Evolutionary conservation across 2,888 invertebrate species (phyloP).

Genomic region (Lymantria monacha): DNA sequence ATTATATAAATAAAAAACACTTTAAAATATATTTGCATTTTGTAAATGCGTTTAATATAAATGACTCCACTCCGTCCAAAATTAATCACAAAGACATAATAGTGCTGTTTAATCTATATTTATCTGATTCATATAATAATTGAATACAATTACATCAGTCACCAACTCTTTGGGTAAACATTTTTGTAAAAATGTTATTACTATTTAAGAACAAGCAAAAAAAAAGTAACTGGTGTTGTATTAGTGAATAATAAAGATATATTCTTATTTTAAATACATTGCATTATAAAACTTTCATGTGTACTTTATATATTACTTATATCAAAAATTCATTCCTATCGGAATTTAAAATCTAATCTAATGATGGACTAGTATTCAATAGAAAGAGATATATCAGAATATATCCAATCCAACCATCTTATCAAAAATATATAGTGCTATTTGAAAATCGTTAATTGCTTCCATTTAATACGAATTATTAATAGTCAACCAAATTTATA

Average conservation of each 20-base stretch:
- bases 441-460: slow-evolving; percentile 22
- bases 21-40: slow-evolving; percentile 22
- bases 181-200: slow-evolving; percentile 6
- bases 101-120: slow-evolving; percentile 14
- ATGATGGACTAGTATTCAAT: slow-evolving; percentile 70
- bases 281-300: slow-evolving; percentile 12
- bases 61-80: slow-evolving; percentile 30
- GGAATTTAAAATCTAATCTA: slow-evolving; percentile 44
- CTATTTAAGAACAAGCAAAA: slow-evolving; percentile 15
- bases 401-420: slow-evolving; percentile 34
- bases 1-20: slow-evolving; percentile 6
- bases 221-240: slow-evolving; percentile 7
- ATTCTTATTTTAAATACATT: slow-evolving; percentile 2
- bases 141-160: slow-evolving; percentile 21
- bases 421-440: slow-evolving; percentile 36
- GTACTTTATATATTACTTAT: slow-evolving; percentile 35
- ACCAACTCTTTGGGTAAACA: slow-evolving; percentile 28
- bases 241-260: slow-evolving; percentile 16
- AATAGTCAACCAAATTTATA: slow-evolving; percentile 12
- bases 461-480: slow-evolving; percentile 13
- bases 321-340: slow-evolving; percentile 28
- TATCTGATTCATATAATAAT: slow-evolving; percentile 1
- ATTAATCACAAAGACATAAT: slow-evolving; percentile 34
- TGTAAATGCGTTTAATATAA: slow-evolving; percentile 33
- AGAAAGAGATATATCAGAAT: slow-evolving; percentile 48